Percentiles rank a stretch among this genome's conserved stretches.
phyloP scores from a whole-genome alignment of 2,113 vertebrate species.

The Sinocyclocheilus grahami region DNA sequence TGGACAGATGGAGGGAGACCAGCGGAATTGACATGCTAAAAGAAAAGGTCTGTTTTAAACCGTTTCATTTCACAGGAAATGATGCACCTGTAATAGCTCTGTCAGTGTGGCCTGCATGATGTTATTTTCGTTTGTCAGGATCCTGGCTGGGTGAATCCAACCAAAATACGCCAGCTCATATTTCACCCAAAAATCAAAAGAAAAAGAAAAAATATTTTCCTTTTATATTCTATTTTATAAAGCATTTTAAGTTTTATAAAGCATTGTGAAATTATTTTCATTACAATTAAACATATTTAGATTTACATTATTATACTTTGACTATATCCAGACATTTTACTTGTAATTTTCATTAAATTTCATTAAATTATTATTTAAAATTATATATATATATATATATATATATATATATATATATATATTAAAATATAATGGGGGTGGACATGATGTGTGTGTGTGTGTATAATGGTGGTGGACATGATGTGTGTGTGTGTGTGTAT shows the following conservation, averaged over 20 bases:
- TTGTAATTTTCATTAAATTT: too few relatives aligned
- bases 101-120: not conserved
- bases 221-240: not conserved
- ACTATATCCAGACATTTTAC: too few relatives aligned
- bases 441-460: too few relatives aligned
- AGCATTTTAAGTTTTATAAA: too few relatives aligned
- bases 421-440: too few relatives aligned
- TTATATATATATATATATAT: too few relatives aligned
- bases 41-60: slow-evolving; percentile 3
- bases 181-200: not conserved
- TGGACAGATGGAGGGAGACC: slow-evolving; percentile 8
- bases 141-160: not conserved
- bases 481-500: too few relatives aligned
- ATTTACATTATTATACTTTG: too few relatives aligned
- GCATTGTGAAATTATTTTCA: not conserved
- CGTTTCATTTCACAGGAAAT: slow-evolving; percentile 28
- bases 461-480: too few relatives aligned
- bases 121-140: slow-evolving; percentile 20
- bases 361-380: too few relatives aligned
- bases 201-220: not conserved
- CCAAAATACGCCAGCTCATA: not conserved
- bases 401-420: too few relatives aligned
- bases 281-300: not conserved
- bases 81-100: slow-evolving; percentile 5
- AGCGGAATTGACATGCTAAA: not conserved